Evolutionary conservation across 1,140 invertebrate species (phyloP).

Genomic region (Chrysomallon squamiferum): DNA sequence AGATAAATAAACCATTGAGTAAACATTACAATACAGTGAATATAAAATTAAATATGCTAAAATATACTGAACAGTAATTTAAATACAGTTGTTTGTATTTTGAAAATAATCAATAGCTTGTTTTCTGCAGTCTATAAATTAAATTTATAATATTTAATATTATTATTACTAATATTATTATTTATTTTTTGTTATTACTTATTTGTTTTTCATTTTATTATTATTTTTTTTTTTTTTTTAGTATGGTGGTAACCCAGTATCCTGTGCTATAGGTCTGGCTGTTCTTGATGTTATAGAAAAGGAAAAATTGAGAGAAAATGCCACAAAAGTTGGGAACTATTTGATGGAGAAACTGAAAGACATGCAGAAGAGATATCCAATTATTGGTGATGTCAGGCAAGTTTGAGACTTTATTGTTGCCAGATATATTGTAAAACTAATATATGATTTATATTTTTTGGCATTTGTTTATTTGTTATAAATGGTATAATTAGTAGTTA

Average conservation of each 20-base stretch:
- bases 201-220: too few relatives aligned
- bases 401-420: not conserved
- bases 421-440: not conserved
- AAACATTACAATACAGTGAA: too few relatives aligned
- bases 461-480: not conserved
- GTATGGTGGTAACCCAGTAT: constrained; percentile 98
- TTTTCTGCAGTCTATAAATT: too few relatives aligned
- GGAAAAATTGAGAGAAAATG: constrained; percentile 83
- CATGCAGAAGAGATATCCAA: constrained; percentile 75
- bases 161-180: too few relatives aligned
- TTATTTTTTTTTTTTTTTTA: constrained; percentile 62
- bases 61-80: too few relatives aligned
- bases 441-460: not conserved
- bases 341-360: constrained; percentile 74
- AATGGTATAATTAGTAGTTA: too few relatives aligned
- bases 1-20: too few relatives aligned
- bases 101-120: too few relatives aligned
- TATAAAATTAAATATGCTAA: too few relatives aligned
- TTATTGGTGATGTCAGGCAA: constrained; percentile 75
- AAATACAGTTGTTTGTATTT: too few relatives aligned
- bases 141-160: too few relatives aligned
- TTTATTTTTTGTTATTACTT: too few relatives aligned
- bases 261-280: constrained; percentile 92
- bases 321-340: constrained; percentile 79
- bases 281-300: constrained; percentile 93